These are phyloP conservation scores for Nebria ingens DNA, from an alignment of 1,140 invertebrate species.

Conservation along the genomic window DNA sequence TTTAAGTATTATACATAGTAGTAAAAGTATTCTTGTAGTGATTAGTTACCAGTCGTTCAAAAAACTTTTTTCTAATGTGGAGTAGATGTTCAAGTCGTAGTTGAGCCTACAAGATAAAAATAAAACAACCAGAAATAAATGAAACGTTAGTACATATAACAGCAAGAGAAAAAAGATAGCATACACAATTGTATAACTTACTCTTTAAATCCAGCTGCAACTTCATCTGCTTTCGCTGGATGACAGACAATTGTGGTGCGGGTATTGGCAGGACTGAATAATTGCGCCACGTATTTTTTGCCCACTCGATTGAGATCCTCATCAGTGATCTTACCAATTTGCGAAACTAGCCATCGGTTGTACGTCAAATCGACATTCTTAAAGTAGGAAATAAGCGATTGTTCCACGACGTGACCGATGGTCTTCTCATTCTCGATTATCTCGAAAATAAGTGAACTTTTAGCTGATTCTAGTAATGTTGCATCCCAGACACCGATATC, in stretches of 20 bases:
- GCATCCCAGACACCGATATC: conserved; percentile 53
- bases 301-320: conserved; percentile 56
- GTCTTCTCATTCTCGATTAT: conserved; percentile 71
- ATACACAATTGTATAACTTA: conserved; percentile 40
- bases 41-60: conserved; percentile 32
- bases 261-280: conserved; percentile 48
- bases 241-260: conserved; percentile 63
- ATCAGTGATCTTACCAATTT: conserved; percentile 53
- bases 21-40: not conserved
- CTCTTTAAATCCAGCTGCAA: conserved; percentile 53
- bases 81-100: conserved; percentile 37
- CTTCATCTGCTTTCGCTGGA: conserved; percentile 59
- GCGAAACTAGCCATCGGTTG: conserved; percentile 32
- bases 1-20: no score
- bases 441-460: conserved; percentile 75
- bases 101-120: no score
- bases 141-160: no score
- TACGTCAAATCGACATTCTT: conserved; percentile 54
- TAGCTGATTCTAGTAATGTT: conserved; percentile 68
- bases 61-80: conserved; percentile 43
- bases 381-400: conserved; percentile 63
- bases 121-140: no score
- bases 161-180: no score
- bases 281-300: conserved; percentile 51
- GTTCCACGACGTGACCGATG: conserved; percentile 54